Evolutionary conservation across 2,888 invertebrate species (phyloP), one percentile per base, ranked within the genome.

Genomic region (Clistopyga incitator): DNA sequence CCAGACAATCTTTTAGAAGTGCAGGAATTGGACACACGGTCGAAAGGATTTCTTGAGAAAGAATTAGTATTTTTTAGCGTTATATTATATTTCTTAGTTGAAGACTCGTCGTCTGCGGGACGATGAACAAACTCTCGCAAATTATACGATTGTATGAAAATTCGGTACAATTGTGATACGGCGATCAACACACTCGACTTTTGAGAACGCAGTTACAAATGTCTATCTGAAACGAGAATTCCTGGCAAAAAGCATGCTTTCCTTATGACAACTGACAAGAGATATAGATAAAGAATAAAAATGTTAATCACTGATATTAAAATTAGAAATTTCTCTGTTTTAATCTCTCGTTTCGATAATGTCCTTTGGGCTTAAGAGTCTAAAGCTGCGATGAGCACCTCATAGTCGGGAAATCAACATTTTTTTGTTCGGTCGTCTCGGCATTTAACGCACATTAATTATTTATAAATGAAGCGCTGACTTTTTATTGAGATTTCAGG

Each of bases 71-170:
- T 34, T 61, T 10, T 65, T 42, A 20, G 34, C 20, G 13, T 65
- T 20, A 3, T 42, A 42, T 42, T 65, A 13, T 65, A 42, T 65
- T 64, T 42, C 15, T 18, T 29, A 59, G 34, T 61, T 29, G 25
- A 61, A 72, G 23, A 71, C 25, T 71, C n/a, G 6, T n/a, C 59
- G 6, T n/a, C 34, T 15, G n/a, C 18, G 18, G 6, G n/a, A 20
- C 20, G 64, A 38, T 18, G 13, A 34, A 25, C 59, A 18, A 34
- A n/a, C 11, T 25, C 18, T 67, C 15, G 65, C 15, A 13, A 52
- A 56, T 70, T 34, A 13, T 42, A 71, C 54, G 59, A 59, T 72
- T 45, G 38, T 72, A 59, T 59, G 59, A 71, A 71, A 59, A 59
- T 61, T 72, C 47, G n/a, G 25, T 47, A 61, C 15, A 72, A 72